Conservation (phyloP, 2,797 vertebrate species). For the Octomys mimax region DNA sequence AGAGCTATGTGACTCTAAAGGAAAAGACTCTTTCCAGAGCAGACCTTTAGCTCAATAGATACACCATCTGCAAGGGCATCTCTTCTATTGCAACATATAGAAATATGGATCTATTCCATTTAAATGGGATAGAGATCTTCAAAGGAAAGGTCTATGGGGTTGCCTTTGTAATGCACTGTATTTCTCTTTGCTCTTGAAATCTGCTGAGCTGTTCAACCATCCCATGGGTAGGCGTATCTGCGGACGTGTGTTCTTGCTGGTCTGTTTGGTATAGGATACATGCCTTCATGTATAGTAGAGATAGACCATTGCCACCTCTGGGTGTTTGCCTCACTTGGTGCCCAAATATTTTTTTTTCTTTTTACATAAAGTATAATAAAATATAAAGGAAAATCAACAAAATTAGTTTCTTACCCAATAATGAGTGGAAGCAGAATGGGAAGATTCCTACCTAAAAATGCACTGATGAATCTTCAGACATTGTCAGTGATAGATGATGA, state of each 20-base stretch:
- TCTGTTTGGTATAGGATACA: not conserved
- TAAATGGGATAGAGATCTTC: not conserved
- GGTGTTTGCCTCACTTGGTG: not conserved
- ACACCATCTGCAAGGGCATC: not conserved
- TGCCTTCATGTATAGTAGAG: not conserved
- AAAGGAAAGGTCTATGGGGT: not conserved
- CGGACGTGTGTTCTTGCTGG: not conserved
- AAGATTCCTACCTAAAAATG: not conserved
- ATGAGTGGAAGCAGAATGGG: not conserved
- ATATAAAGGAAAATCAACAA: not conserved
- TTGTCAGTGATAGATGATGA: not conserved
- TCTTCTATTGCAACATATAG: not conserved
- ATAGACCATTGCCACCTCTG: not conserved
- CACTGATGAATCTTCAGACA: not conserved
- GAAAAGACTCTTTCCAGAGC: not conserved
- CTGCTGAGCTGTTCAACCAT: not conserved
- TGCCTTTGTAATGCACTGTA: not conserved
- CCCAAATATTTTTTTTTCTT: not conserved
- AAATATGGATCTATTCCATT: not conserved
- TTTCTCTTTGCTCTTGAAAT: not conserved
- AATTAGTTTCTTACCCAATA: not conserved
- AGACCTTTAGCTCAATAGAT: not conserved
- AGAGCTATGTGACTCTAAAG: not conserved
- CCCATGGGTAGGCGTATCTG: not conserved
- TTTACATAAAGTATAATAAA: not conserved